Percentiles rank a stretch among this genome's conserved stretches.
phyloP scores from a whole-genome alignment of 2,888 invertebrate genomes.

The Omphaloscelis lunosa region DNA sequence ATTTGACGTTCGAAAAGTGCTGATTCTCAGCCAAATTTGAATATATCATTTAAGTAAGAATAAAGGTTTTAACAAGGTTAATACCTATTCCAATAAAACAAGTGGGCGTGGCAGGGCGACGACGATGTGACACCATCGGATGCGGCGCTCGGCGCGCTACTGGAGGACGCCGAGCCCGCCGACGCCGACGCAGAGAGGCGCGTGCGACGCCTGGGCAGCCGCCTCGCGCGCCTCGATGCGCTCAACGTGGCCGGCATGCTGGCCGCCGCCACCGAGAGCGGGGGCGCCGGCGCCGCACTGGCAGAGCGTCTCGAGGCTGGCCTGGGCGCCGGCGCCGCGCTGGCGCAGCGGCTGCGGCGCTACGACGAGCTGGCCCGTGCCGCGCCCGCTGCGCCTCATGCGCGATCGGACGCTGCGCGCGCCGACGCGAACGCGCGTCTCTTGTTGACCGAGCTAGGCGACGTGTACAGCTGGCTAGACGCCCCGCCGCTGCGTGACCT shows the following conservation, averaged over 20 bases:
- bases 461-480: constrained; percentile 84
- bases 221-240: constrained; percentile 93
- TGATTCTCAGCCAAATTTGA: no score
- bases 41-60: no score
- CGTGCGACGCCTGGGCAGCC: constrained; percentile 93
- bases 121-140: constrained; percentile 95
- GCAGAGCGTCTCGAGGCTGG: constrained; percentile 91
- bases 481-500: constrained; percentile 80
- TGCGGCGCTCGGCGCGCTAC: constrained; percentile 92
- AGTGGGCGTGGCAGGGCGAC: constrained; percentile 92
- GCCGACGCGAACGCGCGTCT: constrained; percentile 96
- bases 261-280: constrained; percentile 92
- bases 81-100: not conserved
- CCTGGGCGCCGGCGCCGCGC: constrained; percentile 85
- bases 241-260: constrained; percentile 95
- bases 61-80: not conserved
- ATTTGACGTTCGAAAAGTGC: no score
- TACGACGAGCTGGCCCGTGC: constrained; percentile 92
- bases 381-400: constrained; percentile 75
- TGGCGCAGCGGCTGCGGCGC: constrained; percentile 82
- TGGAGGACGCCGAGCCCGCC: constrained; percentile 80
- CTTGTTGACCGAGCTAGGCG: constrained; percentile 94
- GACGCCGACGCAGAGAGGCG: constrained; percentile 67
- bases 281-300: constrained; percentile 94
- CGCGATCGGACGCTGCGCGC: constrained; percentile 83